phyloP scores from a whole-genome alignment of 2,797 vertebrate species.

The Adelosebastes latens region DNA sequence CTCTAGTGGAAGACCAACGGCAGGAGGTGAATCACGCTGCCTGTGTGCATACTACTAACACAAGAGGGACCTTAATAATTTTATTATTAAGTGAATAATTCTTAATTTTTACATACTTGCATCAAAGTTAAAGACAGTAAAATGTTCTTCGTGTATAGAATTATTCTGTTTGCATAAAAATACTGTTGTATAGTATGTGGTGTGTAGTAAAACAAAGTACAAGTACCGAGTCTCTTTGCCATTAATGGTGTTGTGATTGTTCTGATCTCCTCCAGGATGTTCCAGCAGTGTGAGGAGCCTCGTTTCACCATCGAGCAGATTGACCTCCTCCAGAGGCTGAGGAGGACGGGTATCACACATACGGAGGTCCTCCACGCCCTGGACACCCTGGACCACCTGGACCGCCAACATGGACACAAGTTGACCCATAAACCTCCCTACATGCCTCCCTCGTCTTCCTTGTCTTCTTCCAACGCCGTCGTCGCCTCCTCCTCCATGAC shows the following conservation, averaged over 20 bases:
- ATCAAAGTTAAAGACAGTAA: background rate
- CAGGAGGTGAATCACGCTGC: background rate
- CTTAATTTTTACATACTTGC: background rate
- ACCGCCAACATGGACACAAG: constrained; percentile 93
- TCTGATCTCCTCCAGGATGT: constrained; percentile 84
- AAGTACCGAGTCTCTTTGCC: no score
- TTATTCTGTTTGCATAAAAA: background rate
- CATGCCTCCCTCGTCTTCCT: constrained; percentile 56
- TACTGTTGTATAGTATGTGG: background rate
- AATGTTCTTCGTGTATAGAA: background rate
- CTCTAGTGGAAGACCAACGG: background rate
- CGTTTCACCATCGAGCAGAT: constrained; percentile 99
- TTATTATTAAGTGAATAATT: background rate
- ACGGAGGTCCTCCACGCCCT: constrained; percentile 95
- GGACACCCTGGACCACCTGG: constrained; percentile 95
- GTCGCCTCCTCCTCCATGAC: constrained; percentile 85
- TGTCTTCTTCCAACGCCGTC: constrained; percentile 52
- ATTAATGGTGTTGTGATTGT: background rate
- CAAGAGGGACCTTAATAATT: background rate
- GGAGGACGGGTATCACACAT: constrained; percentile 94
- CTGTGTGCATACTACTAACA: background rate
- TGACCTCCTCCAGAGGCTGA: constrained; percentile 95
- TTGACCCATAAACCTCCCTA: constrained; percentile 87
- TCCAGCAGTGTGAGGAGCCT: constrained; percentile 98
- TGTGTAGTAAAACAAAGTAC: background rate